Base-by-base conservation (phyloP, 2,888 invertebrate genomes). In the Rhyacophila evoluta region DNA sequence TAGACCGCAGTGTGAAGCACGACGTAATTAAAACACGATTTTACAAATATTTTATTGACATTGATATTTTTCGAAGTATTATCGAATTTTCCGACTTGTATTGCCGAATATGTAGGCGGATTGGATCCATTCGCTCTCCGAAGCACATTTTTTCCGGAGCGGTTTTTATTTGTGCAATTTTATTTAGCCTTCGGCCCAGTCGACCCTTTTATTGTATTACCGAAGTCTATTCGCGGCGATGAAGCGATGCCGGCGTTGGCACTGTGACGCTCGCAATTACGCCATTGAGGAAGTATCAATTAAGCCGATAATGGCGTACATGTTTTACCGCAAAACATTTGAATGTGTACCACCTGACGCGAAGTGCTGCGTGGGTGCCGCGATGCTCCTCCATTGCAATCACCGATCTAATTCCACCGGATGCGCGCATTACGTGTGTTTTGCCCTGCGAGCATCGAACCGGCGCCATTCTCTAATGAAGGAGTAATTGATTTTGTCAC, bases 281-380 rank as follows among this genome's bases (percentile, higher is more conserved):
- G 25, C 25, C 5, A 10, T 25, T 19, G 55, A 55, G 55, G 55
- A 55, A 55, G 10, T 25, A 55, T 55, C 55, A 19, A 55, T 55
- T 55, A 55, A 55, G 15, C 55, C 55, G 25, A 55, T 55, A 55
- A 19, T 55, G 55, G 19, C 8, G 15, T 15, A 25, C 55, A 19
- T 25, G 55, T 55, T 55, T 25, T 10, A 19, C 8, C 55, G 55
- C 55, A 55, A 55, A 55, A 55, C 55, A 55, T 55, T 19, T 55
- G 55, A 55, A 55, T 55, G 55, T 55, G 25, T 55, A 55, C 19
- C 55, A 55, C 55, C 55, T 55, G 55, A 19, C 19, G 55, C 55
- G 8, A 19, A 19, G 55, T 55, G 19, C 55, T 55, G 55, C 55
- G 55, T 55, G 55, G 55, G 55, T 10, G 55, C 10, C 55, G 55